Evolutionary conservation across 92 coral and sea anemone genomes (phyloP), one percentile per base, ranked within the genome.

Genomic region (Montipora capitata): DNA sequence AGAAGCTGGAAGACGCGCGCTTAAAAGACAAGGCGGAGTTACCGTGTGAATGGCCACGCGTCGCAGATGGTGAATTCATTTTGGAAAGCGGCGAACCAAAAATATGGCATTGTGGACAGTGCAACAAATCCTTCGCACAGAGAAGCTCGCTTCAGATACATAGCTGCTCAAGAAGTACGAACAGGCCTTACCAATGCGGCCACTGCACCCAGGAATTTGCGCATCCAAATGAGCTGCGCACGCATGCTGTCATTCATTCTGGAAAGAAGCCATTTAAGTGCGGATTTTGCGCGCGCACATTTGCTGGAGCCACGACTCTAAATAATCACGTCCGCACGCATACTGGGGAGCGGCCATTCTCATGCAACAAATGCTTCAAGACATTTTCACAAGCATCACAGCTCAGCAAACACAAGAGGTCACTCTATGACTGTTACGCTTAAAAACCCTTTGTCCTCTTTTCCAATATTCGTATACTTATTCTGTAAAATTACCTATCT

Each of bases 221-320:
- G 2, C 75, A 74, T 35, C 88, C 99, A 0, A 94, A 95, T 70
- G 99, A 94, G 89, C 87, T 97, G 90, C 99, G 99, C 69, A 92
- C 98, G 73, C 99, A 97, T 91, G 98, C 97, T 82, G 98, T 97
- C 91, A 84, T 93, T 81, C 99, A 97, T 84, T 93, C 94, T 58
- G 96, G 97, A 43, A 95, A 94, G 80, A 97, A 97, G 84, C 99
- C 98, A 82, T 97, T 97, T 83, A 96, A 92, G 85, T 97, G 99
- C 71, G 99, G 99, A 10, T 97, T 84, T 83, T 97, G 99, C 77
- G 92, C 96, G 74, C 96, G 99, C 70, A 79, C 99, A 12, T 97
- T 97, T 74, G 92, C 98, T 38, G 99, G 99, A 15, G 96, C 99
- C 35, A 97, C 99, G 12, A 97, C 99, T 3, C 94, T 97, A 7